Evolutionary conservation across 2,888 invertebrate genomes (phyloP).

Genomic region (Cactoblastis cactorum): DNA sequence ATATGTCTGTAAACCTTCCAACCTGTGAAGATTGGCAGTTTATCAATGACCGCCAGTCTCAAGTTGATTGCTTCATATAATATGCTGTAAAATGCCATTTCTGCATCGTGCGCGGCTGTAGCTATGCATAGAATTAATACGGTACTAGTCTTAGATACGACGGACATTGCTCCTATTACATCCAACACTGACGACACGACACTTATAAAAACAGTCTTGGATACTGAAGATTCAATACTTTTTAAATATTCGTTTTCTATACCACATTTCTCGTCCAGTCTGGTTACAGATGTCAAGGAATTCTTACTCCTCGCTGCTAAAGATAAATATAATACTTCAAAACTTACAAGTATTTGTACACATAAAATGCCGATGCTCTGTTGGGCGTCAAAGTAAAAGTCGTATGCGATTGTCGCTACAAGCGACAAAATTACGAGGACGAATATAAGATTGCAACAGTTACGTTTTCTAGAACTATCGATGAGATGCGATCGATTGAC

Average conservation of each 20-base stretch:
- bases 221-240: slow-evolving; percentile 24
- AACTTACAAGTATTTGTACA: slow-evolving; percentile 29
- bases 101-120: slow-evolving; percentile 48
- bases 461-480: slow-evolving; percentile 20
- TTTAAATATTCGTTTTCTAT: slow-evolving; percentile 26
- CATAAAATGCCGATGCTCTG: slow-evolving; percentile 17
- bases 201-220: slow-evolving; percentile 22
- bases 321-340: slow-evolving; percentile 32
- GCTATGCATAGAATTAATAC: slow-evolving; percentile 32
- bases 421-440: slow-evolving; percentile 19
- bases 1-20: slow-evolving; percentile 47
- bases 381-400: slow-evolving; percentile 25
- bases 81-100: slow-evolving; percentile 42
- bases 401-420: slow-evolving; percentile 21
- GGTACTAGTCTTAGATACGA: slow-evolving; percentile 23
- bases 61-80: slow-evolving; percentile 47
- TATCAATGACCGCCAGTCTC: slow-evolving; percentile 35
- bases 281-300: slow-evolving; percentile 32
- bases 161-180: slow-evolving; percentile 27
- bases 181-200: slow-evolving; percentile 35
- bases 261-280: slow-evolving; percentile 44
- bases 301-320: slow-evolving; percentile 26
- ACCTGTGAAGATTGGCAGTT: slow-evolving; percentile 29
- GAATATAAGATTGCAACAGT: slow-evolving; percentile 35
- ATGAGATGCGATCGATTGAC: slow-evolving; percentile 48